Conservation (phyloP, 2,797 vertebrate species). For the Hipposideros larvatus region DNA sequence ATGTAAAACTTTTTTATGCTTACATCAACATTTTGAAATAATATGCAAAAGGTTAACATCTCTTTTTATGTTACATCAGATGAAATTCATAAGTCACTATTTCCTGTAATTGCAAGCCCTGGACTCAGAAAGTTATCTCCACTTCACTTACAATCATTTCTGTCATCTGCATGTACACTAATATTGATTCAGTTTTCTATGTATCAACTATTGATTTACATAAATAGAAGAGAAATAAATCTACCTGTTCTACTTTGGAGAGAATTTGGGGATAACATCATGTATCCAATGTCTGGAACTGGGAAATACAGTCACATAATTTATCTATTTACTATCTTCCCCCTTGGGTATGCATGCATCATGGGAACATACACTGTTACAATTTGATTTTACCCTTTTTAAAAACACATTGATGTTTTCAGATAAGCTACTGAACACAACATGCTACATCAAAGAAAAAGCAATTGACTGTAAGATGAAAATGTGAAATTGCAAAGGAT, state of each 20-base stretch:
- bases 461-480: constrained; percentile 62
- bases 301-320: not conserved
- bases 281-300: constrained; percentile 42
- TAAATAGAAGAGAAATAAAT: constrained; percentile 72
- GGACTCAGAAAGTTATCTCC: not conserved
- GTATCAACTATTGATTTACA: constrained; percentile 61
- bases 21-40: not conserved
- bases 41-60: not conserved
- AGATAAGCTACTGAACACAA: constrained; percentile 63
- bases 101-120: not conserved
- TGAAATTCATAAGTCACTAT: not conserved
- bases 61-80: not conserved
- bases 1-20: not conserved
- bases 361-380: constrained; percentile 22
- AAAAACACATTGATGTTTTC: constrained; percentile 68
- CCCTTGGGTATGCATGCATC: not conserved
- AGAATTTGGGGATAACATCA: not conserved
- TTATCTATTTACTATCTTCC: constrained; percentile 54
- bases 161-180: not conserved
- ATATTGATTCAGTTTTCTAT: not conserved
- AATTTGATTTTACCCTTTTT: constrained; percentile 74
- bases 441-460: constrained; percentile 71
- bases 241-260: constrained; percentile 44
- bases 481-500: constrained; percentile 64
- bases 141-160: not conserved